Conservation (phyloP, 1,140 invertebrate genomes). For the Trypoxylus dichotomus region DNA sequence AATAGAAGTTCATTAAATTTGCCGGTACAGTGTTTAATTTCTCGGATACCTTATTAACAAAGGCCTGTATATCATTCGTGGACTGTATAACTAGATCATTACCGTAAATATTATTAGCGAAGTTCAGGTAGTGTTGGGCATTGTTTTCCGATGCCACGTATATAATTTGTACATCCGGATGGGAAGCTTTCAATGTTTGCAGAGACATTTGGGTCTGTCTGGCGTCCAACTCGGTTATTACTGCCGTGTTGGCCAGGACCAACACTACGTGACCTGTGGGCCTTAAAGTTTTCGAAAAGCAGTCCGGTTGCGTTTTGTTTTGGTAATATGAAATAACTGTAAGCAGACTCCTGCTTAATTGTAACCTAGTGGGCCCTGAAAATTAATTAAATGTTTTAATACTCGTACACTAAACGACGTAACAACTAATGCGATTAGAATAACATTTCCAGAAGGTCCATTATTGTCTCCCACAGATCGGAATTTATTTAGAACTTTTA, state of each 20-base stretch:
- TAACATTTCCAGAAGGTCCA: no score
- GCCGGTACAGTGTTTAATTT: constrained; percentile 41
- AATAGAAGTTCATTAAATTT: constrained; percentile 45
- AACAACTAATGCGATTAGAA: no score
- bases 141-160: constrained; percentile 38
- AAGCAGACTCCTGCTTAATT: constrained; percentile 39
- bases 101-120: constrained; percentile 29
- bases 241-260: constrained; percentile 37
- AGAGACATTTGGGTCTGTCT: constrained; percentile 32
- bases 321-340: constrained; percentile 40
- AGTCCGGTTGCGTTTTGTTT: constrained; percentile 40
- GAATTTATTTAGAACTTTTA: no score
- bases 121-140: constrained; percentile 30
- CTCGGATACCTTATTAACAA: constrained; percentile 35
- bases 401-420: no score
- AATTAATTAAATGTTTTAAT: not conserved
- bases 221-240: constrained; percentile 38
- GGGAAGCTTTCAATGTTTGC: constrained; percentile 38
- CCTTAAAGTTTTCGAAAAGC: constrained; percentile 31
- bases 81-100: constrained; percentile 39
- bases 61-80: constrained; percentile 32
- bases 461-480: no score
- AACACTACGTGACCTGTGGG: constrained; percentile 40
- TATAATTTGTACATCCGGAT: constrained; percentile 41
- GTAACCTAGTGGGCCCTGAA: constrained; percentile 46